phyloP scores from a whole-genome alignment of 2,888 invertebrate species.

The Phorcus lineatus region DNA sequence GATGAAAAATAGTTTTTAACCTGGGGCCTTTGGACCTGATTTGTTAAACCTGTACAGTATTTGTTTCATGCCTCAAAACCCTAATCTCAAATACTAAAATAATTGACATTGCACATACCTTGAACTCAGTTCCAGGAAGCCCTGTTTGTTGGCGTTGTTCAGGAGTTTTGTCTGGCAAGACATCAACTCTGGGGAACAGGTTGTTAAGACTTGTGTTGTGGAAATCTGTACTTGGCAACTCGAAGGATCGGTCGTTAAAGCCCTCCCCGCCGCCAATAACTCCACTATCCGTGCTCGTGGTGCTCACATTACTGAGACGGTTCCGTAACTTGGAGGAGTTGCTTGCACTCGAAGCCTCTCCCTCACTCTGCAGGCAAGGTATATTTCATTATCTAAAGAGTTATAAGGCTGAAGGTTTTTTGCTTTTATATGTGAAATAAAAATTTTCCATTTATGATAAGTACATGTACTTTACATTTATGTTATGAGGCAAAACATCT shows the following conservation, averaged over 20 bases:
- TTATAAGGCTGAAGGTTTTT: too few relatives aligned
- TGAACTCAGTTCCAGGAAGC: neutral
- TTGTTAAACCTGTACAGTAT: too few relatives aligned
- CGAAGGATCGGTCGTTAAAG: neutral
- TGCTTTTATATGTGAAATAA: too few relatives aligned
- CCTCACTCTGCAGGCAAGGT: neutral
- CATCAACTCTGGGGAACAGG: neutral
- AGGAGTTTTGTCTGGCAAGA: neutral
- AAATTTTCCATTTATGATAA: too few relatives aligned
- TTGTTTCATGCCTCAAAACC: too few relatives aligned
- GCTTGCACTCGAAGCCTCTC: neutral
- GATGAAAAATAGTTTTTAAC: too few relatives aligned
- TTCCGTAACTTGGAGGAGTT: constrained; percentile 28
- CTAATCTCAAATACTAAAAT: too few relatives aligned
- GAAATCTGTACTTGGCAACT: neutral
- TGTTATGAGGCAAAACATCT: too few relatives aligned
- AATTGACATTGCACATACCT: too few relatives aligned
- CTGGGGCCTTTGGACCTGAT: too few relatives aligned
- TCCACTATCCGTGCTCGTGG: constrained; percentile 62
- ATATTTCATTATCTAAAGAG: too few relatives aligned
- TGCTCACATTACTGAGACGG: constrained; percentile 58
- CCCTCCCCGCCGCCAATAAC: constrained; percentile 54
- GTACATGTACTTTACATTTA: too few relatives aligned
- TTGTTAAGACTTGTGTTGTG: neutral
- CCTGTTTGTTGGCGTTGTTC: neutral